Conservation (phyloP, 2,113 vertebrate species). For the Heterocephalus glaber region DNA sequence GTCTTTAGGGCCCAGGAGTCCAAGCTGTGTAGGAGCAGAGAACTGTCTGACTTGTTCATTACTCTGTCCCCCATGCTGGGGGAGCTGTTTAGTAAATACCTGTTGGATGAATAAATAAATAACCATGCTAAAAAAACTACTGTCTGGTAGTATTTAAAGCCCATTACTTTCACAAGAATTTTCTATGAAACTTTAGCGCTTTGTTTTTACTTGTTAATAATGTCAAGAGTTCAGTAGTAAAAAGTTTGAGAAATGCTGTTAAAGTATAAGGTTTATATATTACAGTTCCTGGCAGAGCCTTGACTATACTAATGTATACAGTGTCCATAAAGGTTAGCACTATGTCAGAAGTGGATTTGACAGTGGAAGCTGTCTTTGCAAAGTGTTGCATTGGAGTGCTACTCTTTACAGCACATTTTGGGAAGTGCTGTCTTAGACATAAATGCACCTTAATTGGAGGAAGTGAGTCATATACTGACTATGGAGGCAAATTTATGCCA, state of each 20-base stretch:
- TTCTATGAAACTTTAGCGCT: neutral
- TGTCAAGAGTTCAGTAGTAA: neutral
- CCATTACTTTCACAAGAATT: slow-evolving; percentile 22
- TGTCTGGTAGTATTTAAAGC: neutral
- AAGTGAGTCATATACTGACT: neutral
- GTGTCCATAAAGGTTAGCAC: neutral
- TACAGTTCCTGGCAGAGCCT: neutral
- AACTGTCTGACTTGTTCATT: neutral
- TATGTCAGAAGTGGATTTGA: neutral
- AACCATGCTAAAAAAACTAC: neutral
- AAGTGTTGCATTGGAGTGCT: neutral
- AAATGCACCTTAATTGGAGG: neutral
- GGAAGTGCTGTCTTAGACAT: slow-evolving; percentile 5
- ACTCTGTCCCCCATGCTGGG: neutral
- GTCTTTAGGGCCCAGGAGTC: neutral
- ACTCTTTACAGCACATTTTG: neutral
- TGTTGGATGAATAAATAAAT: neutral
- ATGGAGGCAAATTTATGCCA: neutral
- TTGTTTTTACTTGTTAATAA: slow-evolving; percentile 26
- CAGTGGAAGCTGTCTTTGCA: neutral
- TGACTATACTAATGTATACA: neutral
- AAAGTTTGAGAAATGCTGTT: slow-evolving; percentile 26
- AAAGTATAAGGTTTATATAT: neutral
- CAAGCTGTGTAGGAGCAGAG: neutral
- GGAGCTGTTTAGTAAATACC: neutral